These are phyloP conservation scores for Aphaenogaster floridana DNA, from an alignment of 1,140 invertebrate species.

Conservation along the genomic window DNA sequence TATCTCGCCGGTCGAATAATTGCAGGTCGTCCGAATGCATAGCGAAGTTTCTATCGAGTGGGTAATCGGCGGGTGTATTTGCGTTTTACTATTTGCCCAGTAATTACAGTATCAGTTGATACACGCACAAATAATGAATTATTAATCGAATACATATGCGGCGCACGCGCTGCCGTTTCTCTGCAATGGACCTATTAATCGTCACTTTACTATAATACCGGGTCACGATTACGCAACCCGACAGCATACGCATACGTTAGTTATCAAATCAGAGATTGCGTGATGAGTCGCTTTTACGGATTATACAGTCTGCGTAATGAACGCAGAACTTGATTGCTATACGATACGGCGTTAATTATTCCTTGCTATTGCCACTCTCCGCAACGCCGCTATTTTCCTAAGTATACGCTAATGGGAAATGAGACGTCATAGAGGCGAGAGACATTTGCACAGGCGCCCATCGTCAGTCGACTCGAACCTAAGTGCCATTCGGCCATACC, in stretches of 20 bases:
- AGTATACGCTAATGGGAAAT: conserved; percentile 35
- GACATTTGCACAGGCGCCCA: conserved; percentile 60
- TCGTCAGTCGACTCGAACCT: conserved; percentile 48
- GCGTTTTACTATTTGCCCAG: conserved; percentile 68
- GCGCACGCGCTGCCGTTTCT: conserved; percentile 21
- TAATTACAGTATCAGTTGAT: conserved; percentile 71
- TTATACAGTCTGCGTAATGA: neutral
- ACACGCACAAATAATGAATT: conserved; percentile 62
- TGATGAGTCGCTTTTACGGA: conserved; percentile 1
- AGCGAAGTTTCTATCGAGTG: conserved; percentile 62
- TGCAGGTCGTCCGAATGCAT: conserved; percentile 57
- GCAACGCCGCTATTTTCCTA: conserved; percentile 30
- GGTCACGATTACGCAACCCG: conserved; percentile 15
- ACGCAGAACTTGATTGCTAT: neutral
- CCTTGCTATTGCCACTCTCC: neutral
- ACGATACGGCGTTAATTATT: conserved; percentile 8
- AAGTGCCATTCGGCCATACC: conserved; percentile 58
- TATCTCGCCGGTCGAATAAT: conserved; percentile 72
- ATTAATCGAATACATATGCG: conserved; percentile 63
- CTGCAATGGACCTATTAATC: conserved; percentile 64
- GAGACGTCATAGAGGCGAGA: conserved; percentile 22
- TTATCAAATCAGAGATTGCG: conserved; percentile 33
- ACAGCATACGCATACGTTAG: conserved; percentile 15
- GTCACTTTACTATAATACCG: conserved; percentile 51
- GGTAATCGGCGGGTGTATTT: conserved; percentile 71